Base-by-base conservation (phyloP, 2,888 invertebrate genomes). In the Azorinus chamasolen region DNA sequence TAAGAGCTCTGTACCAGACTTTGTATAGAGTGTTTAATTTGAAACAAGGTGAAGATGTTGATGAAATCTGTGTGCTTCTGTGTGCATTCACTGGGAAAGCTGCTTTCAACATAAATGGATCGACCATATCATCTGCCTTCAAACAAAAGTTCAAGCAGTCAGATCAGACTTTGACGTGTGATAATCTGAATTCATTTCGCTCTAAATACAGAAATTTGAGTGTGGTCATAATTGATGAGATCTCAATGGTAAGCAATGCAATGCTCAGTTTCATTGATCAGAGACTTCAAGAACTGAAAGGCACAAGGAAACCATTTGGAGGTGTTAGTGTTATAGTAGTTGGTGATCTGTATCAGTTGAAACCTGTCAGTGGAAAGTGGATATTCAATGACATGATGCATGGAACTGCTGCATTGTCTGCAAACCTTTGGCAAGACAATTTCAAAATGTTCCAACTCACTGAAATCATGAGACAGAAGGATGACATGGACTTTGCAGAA, bases 311-410 rank as follows among this genome's bases (percentile, higher is more conserved):
- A 50, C 43, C 39, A 39, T 76, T 76, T 79, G 70, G 71, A 20
- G 68, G 68, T 18, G 50, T 71, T 24, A 18, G 24, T 41, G 24
- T 79, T 2, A 66, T 81, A 41, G 51, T 48, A 22, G 68, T 81
- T 54, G 81, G 78, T 12, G 77, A 78, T 46, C 45, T 81, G 2
- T 84, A 75, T 58, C 84, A 84, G 58, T 51, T 82, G 22, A 55
- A 65, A 48, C 84, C 82, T 27, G 77, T 84, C 20, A 50, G 48
- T 51, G 80, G 69, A 45, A n/a, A 46, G 25, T 83, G 79, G 83
- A 72, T 83, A 53, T 83, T 83, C 53, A 65, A 77, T 43, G 74
- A 79, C 46, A 43, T 80, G 12, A 18, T 41, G 18, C 25, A 46
- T 16, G 70, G 37, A 54, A 63, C 69, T 43, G 32, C 12, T 78